Evolutionary conservation across 2,888 invertebrate genomes (phyloP), one percentile per base, ranked within the genome.

Genomic region (Agrypnus murinus): DNA sequence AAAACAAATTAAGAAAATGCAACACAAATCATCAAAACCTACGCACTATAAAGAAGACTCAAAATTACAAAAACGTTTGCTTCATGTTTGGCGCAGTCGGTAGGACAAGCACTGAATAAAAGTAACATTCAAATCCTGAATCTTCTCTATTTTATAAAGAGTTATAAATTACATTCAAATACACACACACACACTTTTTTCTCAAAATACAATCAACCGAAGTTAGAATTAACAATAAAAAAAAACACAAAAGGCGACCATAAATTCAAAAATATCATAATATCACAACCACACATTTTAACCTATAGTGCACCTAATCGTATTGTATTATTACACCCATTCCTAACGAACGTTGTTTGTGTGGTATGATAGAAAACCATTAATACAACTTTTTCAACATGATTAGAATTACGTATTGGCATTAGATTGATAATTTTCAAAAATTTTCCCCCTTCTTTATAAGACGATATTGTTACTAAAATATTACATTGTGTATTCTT

Each of bases 1-100:
- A n/a, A n/a, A n/a, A n/a, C n/a, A n/a, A n/a, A n/a, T n/a, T 43
- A 48, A 65, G 36, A 43, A 38, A 57, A 46, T 31, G 43, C 48
- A 48, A 55, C 57, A 65, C 45, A 55, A 65, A 31, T 15, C 34
- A 65, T 31, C 36, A 38, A 34, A 45, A 45, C 1, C n/a, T 36
- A 40, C 14, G 12, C 40, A 12, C n/a, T 15, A 46, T 46, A 10
- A 10, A 46, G 17, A 32, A 32, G 9, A 5, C 25, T n/a, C 9
- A 53, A 53, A 8, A 14, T 31, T 12, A 32, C 46, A 46, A 40
- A 40, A 46, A 4, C 17, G 5, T 15, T 45, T 45, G 45, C 17
- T 17, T 17, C 14, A 14, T 8, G 36, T 8, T 36, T 36, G 36
- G 9, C 4, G n/a, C n/a, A n/a, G n/a, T n/a, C n/a, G n/a, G n/a